phyloP scores from a whole-genome alignment of 2,113 vertebrate species.

The Rana temporaria region DNA sequence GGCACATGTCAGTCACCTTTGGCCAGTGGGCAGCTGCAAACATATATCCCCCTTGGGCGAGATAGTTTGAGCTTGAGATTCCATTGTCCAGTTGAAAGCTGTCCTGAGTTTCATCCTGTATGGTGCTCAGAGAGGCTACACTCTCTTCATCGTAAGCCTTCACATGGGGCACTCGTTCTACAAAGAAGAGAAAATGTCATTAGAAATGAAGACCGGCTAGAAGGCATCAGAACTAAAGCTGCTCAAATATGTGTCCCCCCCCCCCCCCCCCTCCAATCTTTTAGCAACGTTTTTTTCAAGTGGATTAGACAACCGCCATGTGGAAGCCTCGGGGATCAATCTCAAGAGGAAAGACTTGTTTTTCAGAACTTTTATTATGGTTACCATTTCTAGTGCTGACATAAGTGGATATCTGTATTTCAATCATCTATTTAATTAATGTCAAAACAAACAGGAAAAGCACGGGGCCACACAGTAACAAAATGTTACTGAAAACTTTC shows the following conservation, averaged over 20 bases:
- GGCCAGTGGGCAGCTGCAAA: slow-evolving; percentile 96
- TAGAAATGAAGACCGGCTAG: neutral
- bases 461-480: no score
- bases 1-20: slow-evolving; percentile 78
- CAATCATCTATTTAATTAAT: no score
- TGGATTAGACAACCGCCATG: no score
- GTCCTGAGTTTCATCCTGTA: slow-evolving; percentile 92
- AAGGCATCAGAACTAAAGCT: neutral
- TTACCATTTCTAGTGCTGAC: no score
- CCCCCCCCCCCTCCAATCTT: no score
- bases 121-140: slow-evolving; percentile 88
- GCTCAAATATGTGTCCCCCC: neutral
- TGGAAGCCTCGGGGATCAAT: no score
- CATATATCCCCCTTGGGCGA: slow-evolving; percentile 91
- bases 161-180: slow-evolving; percentile 77
- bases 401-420: no score
- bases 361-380: no score
- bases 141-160: slow-evolving; percentile 97
- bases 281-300: no score
- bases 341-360: no score
- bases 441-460: no score
- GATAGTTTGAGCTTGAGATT: slow-evolving; percentile 77
- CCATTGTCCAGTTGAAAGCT: slow-evolving; percentile 90
- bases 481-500: no score
- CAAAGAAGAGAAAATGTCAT: slow-evolving; percentile 34